Evolutionary conservation across 2,888 invertebrate species (phyloP).

Genomic region (Rutpela maculata): DNA sequence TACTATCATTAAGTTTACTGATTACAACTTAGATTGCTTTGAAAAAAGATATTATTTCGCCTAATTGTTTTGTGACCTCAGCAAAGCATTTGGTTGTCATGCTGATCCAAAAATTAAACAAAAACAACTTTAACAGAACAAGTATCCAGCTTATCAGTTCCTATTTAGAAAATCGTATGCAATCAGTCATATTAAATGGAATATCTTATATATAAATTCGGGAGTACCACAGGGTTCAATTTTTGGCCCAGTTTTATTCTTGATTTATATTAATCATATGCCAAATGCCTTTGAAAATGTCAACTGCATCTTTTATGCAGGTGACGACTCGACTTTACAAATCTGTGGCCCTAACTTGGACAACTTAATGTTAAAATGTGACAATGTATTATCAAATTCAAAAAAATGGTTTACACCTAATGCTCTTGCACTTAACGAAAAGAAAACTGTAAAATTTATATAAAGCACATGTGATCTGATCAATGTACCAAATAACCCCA

Average conservation of each 20-base stretch:
- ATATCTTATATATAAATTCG: neutral
- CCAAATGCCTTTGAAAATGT: too few species aligned
- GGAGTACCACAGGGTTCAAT: neutral
- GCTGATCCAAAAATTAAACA: neutral
- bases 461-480: neutral
- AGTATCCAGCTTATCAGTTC: neutral
- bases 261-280: neutral
- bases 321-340: neutral
- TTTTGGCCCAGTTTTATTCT: too few species aligned
- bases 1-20: too few species aligned
- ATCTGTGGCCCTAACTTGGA: neutral
- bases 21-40: too few species aligned
- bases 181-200: neutral
- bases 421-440: neutral
- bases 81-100: neutral
- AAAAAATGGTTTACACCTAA: neutral
- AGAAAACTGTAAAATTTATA: neutral
- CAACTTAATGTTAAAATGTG: neutral
- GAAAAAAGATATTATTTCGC: too few species aligned
- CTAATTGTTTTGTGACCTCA: neutral
- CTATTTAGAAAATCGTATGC: neutral
- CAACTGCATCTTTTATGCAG: neutral
- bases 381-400: too few species aligned
- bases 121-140: neutral
- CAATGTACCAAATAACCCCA: neutral